Percentiles rank a stretch among this genome's conserved stretches.
Conservation (phyloP, 2,888 invertebrate genomes). For the Griposia aprilina region DNA sequence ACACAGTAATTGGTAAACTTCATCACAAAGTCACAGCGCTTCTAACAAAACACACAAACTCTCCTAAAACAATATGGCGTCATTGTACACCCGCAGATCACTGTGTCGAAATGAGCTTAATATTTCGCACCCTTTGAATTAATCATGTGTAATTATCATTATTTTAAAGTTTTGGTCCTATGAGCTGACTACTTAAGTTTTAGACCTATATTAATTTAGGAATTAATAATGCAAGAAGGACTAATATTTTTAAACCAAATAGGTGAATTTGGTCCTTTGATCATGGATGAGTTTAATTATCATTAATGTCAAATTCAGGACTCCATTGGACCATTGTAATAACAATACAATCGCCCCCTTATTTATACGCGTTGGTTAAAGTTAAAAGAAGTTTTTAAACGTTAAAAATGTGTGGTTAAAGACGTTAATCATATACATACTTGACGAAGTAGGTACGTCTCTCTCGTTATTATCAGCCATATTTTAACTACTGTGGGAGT, state of each 20-base stretch:
- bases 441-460: too few relatives aligned
- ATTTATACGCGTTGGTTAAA: too few relatives aligned
- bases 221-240: not conserved
- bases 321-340: too few relatives aligned
- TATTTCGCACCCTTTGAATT: conserved; percentile 18
- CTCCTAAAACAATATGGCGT: conserved; percentile 55
- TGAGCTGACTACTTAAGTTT: too few relatives aligned
- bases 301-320: not conserved
- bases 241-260: not conserved
- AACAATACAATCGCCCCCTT: too few relatives aligned
- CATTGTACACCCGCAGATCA: conserved; percentile 31
- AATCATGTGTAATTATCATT: conserved; percentile 16
- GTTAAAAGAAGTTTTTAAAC: too few relatives aligned
- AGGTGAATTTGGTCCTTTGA: not conserved
- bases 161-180: conserved; percentile 1
- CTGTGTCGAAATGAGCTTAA: conserved; percentile 36
- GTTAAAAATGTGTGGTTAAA: too few relatives aligned
- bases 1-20: not conserved
- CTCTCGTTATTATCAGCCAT: too few relatives aligned
- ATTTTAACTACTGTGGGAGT: too few relatives aligned
- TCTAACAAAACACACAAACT: conserved; percentile 48
- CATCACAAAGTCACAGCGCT: conserved; percentile 36
- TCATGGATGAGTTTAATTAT: not conserved
- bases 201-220: not conserved
- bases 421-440: too few relatives aligned